These are phyloP conservation scores for Junonia oenone DNA, from an alignment of 2,888 invertebrate species.

Conservation along the genomic window DNA sequence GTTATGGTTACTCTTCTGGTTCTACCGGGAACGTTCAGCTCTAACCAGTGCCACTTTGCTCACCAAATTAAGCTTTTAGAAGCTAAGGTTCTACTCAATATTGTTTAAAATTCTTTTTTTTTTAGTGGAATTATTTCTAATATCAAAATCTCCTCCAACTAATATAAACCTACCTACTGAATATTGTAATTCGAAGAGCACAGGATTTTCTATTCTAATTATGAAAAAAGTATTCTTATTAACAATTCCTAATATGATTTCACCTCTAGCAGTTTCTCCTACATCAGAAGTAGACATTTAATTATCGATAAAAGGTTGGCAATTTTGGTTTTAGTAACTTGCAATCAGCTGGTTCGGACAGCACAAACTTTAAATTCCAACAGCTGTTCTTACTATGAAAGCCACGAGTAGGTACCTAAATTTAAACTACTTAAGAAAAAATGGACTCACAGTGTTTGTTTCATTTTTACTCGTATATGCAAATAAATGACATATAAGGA, in stretches of 20 bases:
- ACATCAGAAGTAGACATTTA: too few relatives aligned
- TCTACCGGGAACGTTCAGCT: background rate
- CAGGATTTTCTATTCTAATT: background rate
- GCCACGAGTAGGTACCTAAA: conserved; percentile 62
- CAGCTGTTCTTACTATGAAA: conserved; percentile 51
- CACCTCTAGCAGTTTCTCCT: conserved; percentile 6
- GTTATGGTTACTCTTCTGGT: background rate
- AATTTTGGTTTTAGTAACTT: conserved; percentile 24
- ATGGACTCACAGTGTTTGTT: conserved; percentile 4
- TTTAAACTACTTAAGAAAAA: conserved; percentile 44
- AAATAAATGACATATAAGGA: conserved; percentile 10
- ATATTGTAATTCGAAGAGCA: too few relatives aligned
- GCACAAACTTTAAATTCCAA: conserved; percentile 36
- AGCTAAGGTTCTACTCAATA: too few relatives aligned
- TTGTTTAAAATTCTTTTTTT: too few relatives aligned
- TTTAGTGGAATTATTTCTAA: too few relatives aligned
- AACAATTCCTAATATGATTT: conserved; percentile 12
- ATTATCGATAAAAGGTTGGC: too few relatives aligned
- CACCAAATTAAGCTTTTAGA: too few relatives aligned
- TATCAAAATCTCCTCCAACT: too few relatives aligned
- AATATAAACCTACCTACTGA: too few relatives aligned
- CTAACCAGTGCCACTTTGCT: too few relatives aligned
- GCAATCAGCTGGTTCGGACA: conserved; percentile 32
- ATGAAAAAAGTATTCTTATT: background rate
- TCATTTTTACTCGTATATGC: conserved; percentile 9